Evolutionary conservation across 2,797 vertebrate species (phyloP).

Genomic region (Halcyon badia): DNA sequence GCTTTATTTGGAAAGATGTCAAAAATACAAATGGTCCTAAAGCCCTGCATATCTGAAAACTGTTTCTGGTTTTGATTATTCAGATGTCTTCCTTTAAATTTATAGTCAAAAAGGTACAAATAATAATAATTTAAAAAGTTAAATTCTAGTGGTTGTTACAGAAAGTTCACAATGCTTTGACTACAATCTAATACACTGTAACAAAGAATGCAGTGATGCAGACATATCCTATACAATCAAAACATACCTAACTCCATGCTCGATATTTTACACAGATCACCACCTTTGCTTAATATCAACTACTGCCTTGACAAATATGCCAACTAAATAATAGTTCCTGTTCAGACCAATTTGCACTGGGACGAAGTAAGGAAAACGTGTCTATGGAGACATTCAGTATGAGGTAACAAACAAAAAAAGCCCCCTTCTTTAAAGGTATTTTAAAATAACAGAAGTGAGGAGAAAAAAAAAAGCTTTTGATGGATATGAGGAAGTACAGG

Average conservation of each 20-base stretch:
- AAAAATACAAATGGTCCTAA: neutral
- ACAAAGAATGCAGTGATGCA: neutral
- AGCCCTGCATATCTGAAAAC: neutral
- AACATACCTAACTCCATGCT: neutral
- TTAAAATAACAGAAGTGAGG: neutral
- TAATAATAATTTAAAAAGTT: neutral
- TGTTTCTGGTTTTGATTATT: neutral
- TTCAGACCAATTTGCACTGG: neutral
- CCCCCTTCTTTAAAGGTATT: neutral
- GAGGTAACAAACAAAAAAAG: neutral
- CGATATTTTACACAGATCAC: neutral
- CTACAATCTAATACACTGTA: neutral
- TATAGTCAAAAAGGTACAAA: neutral
- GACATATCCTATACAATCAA: neutral
- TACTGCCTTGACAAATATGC: neutral
- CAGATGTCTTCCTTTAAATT: neutral
- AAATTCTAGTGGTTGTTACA: neutral
- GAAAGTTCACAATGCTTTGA: neutral
- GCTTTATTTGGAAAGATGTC: neutral
- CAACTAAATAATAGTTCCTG: neutral
- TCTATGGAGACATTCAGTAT: neutral
- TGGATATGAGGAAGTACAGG: neutral
- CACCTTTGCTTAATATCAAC: neutral
- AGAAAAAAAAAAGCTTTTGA: neutral
- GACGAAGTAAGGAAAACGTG: neutral